phyloP scores from a whole-genome alignment of 1,140 invertebrate genomes.

The Eulimnadia texana region DNA sequence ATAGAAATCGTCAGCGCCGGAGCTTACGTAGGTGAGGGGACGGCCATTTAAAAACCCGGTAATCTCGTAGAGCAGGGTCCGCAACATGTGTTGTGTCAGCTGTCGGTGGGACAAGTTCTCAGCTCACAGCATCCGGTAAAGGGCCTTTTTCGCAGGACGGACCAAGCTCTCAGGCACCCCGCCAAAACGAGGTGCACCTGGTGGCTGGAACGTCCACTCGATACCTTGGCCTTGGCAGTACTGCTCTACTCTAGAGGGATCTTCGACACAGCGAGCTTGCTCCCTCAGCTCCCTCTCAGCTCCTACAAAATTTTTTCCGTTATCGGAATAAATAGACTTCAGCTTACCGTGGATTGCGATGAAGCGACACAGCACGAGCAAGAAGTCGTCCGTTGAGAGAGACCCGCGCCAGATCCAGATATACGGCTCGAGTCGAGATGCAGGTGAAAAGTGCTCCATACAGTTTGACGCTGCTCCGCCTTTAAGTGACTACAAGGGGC shows the following conservation, averaged over 20 bases:
- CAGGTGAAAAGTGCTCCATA: background rate
- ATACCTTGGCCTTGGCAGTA: background rate
- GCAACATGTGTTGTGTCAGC: conserved; percentile 16
- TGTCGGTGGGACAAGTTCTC: background rate
- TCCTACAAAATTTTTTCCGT: conserved; percentile 9
- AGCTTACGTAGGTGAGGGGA: conserved; percentile 21
- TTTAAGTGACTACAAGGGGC: background rate
- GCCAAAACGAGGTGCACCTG: background rate
- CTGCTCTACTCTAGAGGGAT: background rate
- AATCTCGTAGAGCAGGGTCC: conserved; percentile 23
- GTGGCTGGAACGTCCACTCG: conserved; percentile 1
- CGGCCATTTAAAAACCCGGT: conserved; percentile 24
- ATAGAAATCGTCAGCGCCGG: conserved; percentile 23
- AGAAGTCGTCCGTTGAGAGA: conserved; percentile 4
- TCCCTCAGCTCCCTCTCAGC: conserved; percentile 3
- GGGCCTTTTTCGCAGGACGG: background rate
- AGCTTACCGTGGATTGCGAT: background rate
- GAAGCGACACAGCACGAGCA: background rate
- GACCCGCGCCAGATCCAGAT: conserved; percentile 17
- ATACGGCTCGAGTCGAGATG: conserved; percentile 18
- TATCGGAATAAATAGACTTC: background rate
- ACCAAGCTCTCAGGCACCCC: background rate
- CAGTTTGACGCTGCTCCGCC: background rate
- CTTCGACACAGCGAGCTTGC: background rate
- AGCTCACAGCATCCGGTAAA: conserved; percentile 11